Evolutionary conservation across 2,113 vertebrate genomes (phyloP).

Genomic region (Anoplopoma fimbria): DNA sequence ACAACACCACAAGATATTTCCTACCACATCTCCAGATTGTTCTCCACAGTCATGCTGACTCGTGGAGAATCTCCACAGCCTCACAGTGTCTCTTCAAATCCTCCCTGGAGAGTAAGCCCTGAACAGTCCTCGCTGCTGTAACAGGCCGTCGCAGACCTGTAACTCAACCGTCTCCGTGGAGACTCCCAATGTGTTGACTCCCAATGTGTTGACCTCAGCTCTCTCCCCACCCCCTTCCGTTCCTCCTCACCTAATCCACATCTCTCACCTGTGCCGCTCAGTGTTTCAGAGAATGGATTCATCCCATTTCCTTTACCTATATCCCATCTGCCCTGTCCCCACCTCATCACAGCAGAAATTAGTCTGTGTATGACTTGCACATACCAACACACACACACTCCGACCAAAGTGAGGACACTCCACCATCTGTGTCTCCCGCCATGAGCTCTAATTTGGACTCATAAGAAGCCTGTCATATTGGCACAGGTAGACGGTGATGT

Average conservation of each 20-base stretch:
- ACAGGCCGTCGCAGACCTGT: constrained; percentile 56
- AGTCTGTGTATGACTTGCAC: constrained; percentile 15
- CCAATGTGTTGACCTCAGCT: constrained; percentile 65
- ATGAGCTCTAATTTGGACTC: constrained; percentile 63
- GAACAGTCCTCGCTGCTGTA: constrained; percentile 23
- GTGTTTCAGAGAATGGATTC: constrained; percentile 22
- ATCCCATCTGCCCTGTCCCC: constrained; percentile 59
- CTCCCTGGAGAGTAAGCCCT: constrained; percentile 26
- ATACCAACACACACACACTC: constrained; percentile 16
- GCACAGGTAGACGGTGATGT: constrained; percentile 50
- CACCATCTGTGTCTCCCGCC: constrained; percentile 67
- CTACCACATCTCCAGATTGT: constrained; percentile 1
- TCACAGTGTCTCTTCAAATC: constrained; percentile 5
- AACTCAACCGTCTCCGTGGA: constrained; percentile 47
- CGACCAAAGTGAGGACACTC: background rate
- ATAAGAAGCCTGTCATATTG: constrained; percentile 40
- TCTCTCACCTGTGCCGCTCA: constrained; percentile 12
- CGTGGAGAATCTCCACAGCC: constrained; percentile 43
- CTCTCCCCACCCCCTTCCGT: constrained; percentile 5
- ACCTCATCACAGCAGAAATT: constrained; percentile 34
- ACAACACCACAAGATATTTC: constrained; percentile 37
- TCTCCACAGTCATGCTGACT: constrained; percentile 61
- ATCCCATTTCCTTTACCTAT: constrained; percentile 49
- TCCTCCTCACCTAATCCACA: background rate
- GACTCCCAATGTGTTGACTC: too few species aligned